Conservation (phyloP, 2,797 vertebrate species). For the Hypotaenidia philippensis region DNA sequence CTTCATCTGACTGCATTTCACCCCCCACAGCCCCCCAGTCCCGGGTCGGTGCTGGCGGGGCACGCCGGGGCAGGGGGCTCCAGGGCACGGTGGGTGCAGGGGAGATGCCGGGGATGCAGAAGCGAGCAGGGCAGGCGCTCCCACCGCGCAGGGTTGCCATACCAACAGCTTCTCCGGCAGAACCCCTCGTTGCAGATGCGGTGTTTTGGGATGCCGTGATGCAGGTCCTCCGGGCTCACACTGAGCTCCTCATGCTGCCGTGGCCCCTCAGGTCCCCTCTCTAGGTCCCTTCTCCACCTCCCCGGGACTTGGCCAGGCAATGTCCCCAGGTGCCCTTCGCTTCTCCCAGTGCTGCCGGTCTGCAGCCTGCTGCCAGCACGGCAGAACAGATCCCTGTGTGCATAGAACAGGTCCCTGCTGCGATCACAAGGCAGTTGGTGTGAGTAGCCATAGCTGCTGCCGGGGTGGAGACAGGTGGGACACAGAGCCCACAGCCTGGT, state of each 20-base stretch:
- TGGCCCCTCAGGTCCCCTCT: accelerated
- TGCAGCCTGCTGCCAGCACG: accelerated
- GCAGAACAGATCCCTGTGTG: not conserved
- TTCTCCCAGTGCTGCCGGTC: not conserved
- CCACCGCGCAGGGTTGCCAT: not conserved
- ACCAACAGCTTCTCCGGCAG: not conserved
- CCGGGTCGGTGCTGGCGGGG: not conserved
- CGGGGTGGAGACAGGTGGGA: not conserved
- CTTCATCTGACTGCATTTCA: not conserved
- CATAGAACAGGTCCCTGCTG: not conserved
- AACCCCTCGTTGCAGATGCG: not conserved
- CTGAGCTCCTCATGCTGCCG: accelerated
- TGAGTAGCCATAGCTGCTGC: not conserved
- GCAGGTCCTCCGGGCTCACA: accelerated
- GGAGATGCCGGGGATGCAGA: not conserved
- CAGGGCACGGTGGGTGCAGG: accelerated
- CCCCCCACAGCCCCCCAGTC: accelerated
- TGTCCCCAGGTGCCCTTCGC: not conserved
- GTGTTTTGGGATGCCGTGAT: not conserved
- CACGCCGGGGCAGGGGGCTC: not conserved
- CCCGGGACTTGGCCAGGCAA: accelerated
- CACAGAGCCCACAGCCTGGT: accelerated
- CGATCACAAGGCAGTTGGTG: accelerated
- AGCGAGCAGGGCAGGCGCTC: accelerated
- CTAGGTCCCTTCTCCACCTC: not conserved